A percentile compares a stretch with the other conserved stretches of the same genome.
These are phyloP conservation scores for Sebastes baramenuke DNA, from an alignment of 2,797 vertebrate genomes.

Conservation along the genomic window DNA sequence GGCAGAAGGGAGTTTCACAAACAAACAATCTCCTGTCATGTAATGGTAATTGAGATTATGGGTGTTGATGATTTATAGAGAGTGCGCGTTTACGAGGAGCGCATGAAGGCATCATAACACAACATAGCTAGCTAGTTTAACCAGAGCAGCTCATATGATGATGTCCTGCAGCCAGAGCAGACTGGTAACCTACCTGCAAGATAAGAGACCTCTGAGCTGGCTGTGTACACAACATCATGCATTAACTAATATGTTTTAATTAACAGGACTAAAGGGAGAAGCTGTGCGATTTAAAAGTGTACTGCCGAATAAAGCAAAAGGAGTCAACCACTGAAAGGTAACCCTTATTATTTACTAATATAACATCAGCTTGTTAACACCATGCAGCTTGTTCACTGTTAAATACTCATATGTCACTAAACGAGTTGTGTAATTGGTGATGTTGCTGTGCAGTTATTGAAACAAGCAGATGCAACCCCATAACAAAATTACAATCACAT, in stretches of 20 bases:
- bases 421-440: not conserved
- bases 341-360: not conserved
- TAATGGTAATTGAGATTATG: not conserved
- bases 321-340: conserved; percentile 46
- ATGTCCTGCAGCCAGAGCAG: not conserved
- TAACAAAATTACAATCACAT: not conserved
- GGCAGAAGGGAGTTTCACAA: not conserved
- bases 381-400: not conserved
- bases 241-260: conserved; percentile 21
- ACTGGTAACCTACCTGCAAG: not conserved
- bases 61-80: too few species aligned
- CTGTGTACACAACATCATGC: not conserved
- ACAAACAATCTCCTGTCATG: not conserved
- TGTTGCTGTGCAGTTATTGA: not conserved
- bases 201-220: not conserved
- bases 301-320: not conserved
- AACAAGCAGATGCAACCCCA: not conserved
- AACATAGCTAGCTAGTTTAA: conserved; percentile 19
- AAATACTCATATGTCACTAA: not conserved
- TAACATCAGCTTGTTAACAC: not conserved
- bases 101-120: conserved; percentile 38
- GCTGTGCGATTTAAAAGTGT: not conserved
- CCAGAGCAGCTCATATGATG: not conserved
- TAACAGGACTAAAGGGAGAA: not conserved
- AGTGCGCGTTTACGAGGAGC: not conserved